These are phyloP conservation scores for Scatophagus argus DNA, from an alignment of 2,113 vertebrate genomes.

Conservation along the genomic window DNA sequence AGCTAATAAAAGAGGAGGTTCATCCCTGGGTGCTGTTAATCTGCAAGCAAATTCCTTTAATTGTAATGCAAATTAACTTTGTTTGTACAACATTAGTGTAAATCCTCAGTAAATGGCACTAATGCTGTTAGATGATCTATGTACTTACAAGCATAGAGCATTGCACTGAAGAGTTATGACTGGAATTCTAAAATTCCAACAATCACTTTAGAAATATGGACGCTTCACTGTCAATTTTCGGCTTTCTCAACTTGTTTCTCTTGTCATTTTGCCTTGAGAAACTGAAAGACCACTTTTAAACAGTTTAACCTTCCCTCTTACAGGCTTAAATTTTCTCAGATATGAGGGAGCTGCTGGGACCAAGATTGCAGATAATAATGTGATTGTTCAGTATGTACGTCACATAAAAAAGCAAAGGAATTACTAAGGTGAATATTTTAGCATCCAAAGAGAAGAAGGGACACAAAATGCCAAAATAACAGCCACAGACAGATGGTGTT, in stretches of 20 bases:
- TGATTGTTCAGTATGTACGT: not conserved
- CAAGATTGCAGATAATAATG: conserved; percentile 4
- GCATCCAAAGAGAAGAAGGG: not conserved
- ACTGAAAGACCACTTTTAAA: not conserved
- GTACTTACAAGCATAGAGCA: not conserved
- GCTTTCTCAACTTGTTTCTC: not conserved
- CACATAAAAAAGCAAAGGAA: not conserved
- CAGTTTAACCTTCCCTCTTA: not conserved
- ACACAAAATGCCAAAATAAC: not conserved
- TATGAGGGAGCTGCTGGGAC: not conserved
- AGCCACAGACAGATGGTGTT: not conserved
- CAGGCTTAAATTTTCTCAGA: not conserved
- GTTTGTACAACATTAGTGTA: conserved; percentile 45
- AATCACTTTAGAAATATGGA: not conserved
- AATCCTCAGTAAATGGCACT: conserved; percentile 56
- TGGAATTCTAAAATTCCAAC: not conserved
- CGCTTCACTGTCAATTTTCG: not conserved
- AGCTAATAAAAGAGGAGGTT: conserved; percentile 40
- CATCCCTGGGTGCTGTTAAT: conserved; percentile 47
- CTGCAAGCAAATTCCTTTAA: conserved; percentile 46
- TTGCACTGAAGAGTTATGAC: not conserved
- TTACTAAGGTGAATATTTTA: not conserved
- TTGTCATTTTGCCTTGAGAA: not conserved
- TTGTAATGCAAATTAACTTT: conserved; percentile 50
- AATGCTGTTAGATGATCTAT: conserved; percentile 49